Percentiles rank a stretch among this genome's conserved stretches.
phyloP scores from a whole-genome alignment of 2,113 vertebrate genomes.

The Gobius niger region DNA sequence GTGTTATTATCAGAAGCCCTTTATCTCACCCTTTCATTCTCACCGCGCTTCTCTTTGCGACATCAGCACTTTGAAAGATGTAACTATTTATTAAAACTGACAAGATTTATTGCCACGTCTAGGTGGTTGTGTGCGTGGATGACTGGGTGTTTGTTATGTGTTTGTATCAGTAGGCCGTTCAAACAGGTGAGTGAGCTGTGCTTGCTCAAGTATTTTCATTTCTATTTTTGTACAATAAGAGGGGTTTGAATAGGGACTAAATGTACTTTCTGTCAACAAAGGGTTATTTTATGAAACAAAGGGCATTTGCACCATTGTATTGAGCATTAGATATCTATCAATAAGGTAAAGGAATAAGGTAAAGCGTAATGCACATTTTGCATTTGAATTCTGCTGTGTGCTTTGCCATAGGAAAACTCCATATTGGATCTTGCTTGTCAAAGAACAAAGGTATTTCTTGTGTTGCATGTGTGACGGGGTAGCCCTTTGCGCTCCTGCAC shows the following conservation, averaged over 20 bases:
- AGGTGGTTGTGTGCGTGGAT: conserved; percentile 35
- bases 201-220: conserved; percentile 1
- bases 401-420: no score
- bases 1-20: conserved; percentile 3
- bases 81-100: conserved; percentile 71
- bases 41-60: conserved; percentile 23
- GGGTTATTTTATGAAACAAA: background rate
- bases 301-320: background rate
- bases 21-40: background rate
- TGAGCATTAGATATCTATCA: no score
- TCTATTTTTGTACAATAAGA: background rate
- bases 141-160: conserved; percentile 4
- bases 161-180: background rate
- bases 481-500: no score
- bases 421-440: no score
- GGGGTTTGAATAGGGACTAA: background rate
- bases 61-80: conserved; percentile 63
- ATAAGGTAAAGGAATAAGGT: no score
- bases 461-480: no score
- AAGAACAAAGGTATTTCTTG: no score
- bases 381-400: no score
- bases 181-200: conserved; percentile 7
- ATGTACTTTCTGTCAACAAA: background rate
- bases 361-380: no score
- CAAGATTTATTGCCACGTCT: conserved; percentile 65